phyloP scores from a whole-genome alignment of 1,140 invertebrate genomes.

The Papilio glaucus region DNA sequence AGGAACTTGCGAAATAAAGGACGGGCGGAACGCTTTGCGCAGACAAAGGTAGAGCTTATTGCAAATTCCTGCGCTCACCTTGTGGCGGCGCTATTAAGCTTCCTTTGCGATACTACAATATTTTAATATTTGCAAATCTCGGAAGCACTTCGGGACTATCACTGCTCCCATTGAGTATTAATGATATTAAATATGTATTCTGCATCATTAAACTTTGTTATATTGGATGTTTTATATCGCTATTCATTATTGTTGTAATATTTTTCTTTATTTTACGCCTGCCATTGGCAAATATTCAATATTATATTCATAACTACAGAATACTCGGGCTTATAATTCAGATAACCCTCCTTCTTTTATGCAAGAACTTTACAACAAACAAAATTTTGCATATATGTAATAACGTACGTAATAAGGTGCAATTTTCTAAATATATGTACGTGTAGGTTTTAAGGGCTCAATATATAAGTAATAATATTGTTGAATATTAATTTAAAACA shows the following conservation, averaged over 20 bases:
- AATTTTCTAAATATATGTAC: too few species aligned
- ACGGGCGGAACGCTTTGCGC: constrained; percentile 59
- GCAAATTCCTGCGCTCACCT: constrained; percentile 77
- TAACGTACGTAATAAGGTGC: too few species aligned
- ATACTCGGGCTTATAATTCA: too few species aligned
- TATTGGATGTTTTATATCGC: not conserved
- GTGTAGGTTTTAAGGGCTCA: too few species aligned
- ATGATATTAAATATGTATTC: not conserved
- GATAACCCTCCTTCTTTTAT: too few species aligned
- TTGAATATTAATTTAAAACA: too few species aligned
- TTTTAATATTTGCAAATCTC: constrained; percentile 63
- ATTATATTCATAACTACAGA: too few species aligned
- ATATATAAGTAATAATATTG: too few species aligned
- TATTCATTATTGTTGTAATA: not conserved
- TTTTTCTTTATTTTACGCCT: not conserved
- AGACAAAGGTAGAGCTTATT: constrained; percentile 78
- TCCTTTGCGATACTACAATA: constrained; percentile 65
- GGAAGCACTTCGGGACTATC: constrained; percentile 31
- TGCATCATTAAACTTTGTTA: not conserved
- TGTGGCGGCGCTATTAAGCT: constrained; percentile 64
- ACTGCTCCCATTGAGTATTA: constrained; percentile 9
- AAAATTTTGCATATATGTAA: too few species aligned
- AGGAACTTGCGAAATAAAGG: constrained; percentile 78
- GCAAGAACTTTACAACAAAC: too few species aligned
- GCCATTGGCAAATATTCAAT: too few species aligned